A percentile compares a stretch with the other conserved stretches of the same genome.
Conservation (phyloP, 2,797 vertebrate genomes). For the Echiichthys vipera region DNA sequence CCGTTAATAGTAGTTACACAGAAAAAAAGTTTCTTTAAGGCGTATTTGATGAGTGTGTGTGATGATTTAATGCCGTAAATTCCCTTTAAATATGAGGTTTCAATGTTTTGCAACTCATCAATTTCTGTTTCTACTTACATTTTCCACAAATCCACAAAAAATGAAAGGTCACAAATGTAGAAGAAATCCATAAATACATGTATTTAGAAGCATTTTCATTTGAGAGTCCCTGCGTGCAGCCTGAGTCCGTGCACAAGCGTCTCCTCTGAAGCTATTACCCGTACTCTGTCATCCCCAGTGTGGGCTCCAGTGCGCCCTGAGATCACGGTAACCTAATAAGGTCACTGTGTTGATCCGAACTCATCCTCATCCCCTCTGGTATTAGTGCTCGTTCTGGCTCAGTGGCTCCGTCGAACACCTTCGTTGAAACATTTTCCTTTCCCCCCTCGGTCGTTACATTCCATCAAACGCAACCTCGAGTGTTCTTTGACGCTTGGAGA, state of each 20-base stretch:
- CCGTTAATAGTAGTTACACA: too few species aligned
- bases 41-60: too few species aligned
- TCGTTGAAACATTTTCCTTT: constrained; percentile 31
- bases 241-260: neutral
- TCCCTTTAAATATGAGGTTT: too few species aligned
- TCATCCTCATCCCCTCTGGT: constrained; percentile 17
- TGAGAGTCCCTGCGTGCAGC: too few species aligned
- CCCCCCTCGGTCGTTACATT: neutral
- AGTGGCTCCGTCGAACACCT: neutral
- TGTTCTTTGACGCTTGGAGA: constrained; percentile 5
- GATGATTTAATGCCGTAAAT: too few species aligned
- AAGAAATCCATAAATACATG: too few species aligned
- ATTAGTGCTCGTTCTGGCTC: constrained; percentile 11
- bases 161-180: too few species aligned
- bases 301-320: neutral
- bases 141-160: too few species aligned
- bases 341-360: constrained; percentile 25
- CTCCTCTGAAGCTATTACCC: constrained; percentile 23
- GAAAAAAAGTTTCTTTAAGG: too few species aligned
- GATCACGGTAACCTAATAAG: constrained; percentile 15
- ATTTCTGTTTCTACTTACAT: too few species aligned
- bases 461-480: constrained; percentile 9
- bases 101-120: too few species aligned
- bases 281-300: constrained; percentile 23
- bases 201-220: too few species aligned